Conservation (phyloP, 2,888 invertebrate genomes). For the Globia sparganii region DNA sequence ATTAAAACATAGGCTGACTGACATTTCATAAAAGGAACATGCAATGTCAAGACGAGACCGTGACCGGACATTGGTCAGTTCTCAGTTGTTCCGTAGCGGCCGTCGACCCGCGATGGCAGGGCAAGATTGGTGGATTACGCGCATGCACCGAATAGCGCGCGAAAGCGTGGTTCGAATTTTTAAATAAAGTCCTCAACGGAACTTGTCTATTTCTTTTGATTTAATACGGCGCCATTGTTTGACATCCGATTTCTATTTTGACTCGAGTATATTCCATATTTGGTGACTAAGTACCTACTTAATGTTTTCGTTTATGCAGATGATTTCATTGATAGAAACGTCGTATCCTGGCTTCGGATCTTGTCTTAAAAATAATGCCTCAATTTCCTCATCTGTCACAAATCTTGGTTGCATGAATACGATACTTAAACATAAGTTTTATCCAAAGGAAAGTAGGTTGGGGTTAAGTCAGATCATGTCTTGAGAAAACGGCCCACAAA, state of each 20-base stretch:
- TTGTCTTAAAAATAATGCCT: conserved; percentile 6
- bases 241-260: conserved; percentile 27
- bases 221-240: conserved; percentile 41
- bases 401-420: conserved; percentile 8
- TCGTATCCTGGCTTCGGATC: background rate
- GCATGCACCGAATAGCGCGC: conserved; percentile 76
- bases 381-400: conserved; percentile 24
- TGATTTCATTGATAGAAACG: conserved; percentile 3
- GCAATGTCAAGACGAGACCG: conserved; percentile 82
- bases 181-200: conserved; percentile 70
- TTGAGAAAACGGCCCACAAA: conserved; percentile 13
- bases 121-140: conserved; percentile 81
- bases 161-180: conserved; percentile 78
- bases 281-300: background rate
- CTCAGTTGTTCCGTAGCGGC: conserved; percentile 72
- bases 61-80: conserved; percentile 82
- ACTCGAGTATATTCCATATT: background rate
- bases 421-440: conserved; percentile 11
- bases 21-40: conserved; percentile 73
- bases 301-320: background rate
- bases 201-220: conserved; percentile 60
- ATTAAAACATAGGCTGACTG: conserved; percentile 59
- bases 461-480: background rate
- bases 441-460: conserved; percentile 26
- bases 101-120: conserved; percentile 78